Evolutionary conservation across 2,888 invertebrate genomes (phyloP).

Genomic region (Mycalesis mineus): DNA sequence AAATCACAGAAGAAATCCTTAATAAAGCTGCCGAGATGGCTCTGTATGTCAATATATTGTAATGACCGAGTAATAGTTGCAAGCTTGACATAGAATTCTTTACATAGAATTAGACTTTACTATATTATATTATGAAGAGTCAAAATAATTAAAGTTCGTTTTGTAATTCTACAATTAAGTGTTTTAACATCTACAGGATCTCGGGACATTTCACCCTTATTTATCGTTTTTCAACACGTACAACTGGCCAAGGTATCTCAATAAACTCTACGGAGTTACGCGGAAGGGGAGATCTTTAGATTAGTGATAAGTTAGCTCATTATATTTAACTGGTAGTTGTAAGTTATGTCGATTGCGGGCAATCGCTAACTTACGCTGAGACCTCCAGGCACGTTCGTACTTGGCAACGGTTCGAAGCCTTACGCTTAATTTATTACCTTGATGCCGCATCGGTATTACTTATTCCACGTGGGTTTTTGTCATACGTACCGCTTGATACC

Average conservation of each 20-base stretch:
- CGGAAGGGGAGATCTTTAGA: conserved; percentile 20
- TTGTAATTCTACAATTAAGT: too few species aligned
- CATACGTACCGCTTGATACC: conserved; percentile 9
- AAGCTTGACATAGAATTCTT: too few species aligned
- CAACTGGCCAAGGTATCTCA: not conserved
- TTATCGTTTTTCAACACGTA: not conserved
- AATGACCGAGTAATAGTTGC: too few species aligned
- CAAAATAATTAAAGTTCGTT: too few species aligned
- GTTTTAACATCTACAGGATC: too few species aligned
- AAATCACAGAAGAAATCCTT: too few species aligned
- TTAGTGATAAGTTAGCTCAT: conserved; percentile 24
- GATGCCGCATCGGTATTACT: conserved; percentile 14
- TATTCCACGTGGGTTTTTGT: conserved; percentile 3
- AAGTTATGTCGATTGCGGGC: conserved; percentile 24
- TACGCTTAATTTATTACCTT: conserved; percentile 21
- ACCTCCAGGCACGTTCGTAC: conserved; percentile 24
- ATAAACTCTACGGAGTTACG: conserved; percentile 6
- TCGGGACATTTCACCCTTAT: not conserved
- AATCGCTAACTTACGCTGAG: conserved; percentile 20
- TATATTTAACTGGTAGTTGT: conserved; percentile 24
- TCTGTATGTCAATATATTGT: too few species aligned
- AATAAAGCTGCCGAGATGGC: too few species aligned
- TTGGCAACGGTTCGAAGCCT: conserved; percentile 21
- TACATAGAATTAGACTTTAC: too few species aligned
- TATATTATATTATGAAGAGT: too few species aligned